Base-by-base conservation (phyloP, 2,888 invertebrate species). In the Electrophaes corylata region DNA sequence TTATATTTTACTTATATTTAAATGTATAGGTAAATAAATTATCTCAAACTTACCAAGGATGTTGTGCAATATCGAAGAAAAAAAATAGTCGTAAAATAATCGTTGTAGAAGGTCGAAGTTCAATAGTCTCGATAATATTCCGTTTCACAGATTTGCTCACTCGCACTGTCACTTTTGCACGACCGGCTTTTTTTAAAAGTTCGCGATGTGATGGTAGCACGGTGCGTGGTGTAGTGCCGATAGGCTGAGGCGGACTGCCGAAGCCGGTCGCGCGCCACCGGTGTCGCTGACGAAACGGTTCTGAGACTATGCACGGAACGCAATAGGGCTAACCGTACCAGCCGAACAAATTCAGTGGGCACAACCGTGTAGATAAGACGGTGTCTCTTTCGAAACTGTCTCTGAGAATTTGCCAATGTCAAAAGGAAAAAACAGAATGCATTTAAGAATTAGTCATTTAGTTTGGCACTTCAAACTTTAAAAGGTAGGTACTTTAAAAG, bases 111-210 rank as follows among this genome's bases (percentile, higher is more conserved):
- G 35, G 20, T 83, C 81, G 84, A 64, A 77, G 69, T 78, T 72
- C 75, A 70, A 67, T 72, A 80, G 84, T 87, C 81, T 81, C 75
- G 69, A 57, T 73, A 23, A 12, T 43, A 73, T 79, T 77, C 76
- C 74, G 79, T 75, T 76, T 75, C 88, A 88, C 87, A 82, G 71
- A 74, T 76, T 76, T 75, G 76, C 73, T 79, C 88, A 88, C 88
- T 81, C 76, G 85, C 90, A 89, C 90, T 88, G 81, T 84, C 89
- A 90, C 89, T 88, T 77, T 75, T 76, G 77, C 84, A 81, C 86
- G 75, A 79, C 81, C 83, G 86, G 80, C 79, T 79, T 81, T 81
- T 80, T 70, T 49, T 61, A 12, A 73, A n/a, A 75, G 78, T 76
- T 79, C 83, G 80, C 86, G 83, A 78, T 70, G 66, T 71, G 72